These are phyloP conservation scores for Pagetopsis macropterus DNA, from an alignment of 2,797 vertebrate genomes.

Conservation along the genomic window DNA sequence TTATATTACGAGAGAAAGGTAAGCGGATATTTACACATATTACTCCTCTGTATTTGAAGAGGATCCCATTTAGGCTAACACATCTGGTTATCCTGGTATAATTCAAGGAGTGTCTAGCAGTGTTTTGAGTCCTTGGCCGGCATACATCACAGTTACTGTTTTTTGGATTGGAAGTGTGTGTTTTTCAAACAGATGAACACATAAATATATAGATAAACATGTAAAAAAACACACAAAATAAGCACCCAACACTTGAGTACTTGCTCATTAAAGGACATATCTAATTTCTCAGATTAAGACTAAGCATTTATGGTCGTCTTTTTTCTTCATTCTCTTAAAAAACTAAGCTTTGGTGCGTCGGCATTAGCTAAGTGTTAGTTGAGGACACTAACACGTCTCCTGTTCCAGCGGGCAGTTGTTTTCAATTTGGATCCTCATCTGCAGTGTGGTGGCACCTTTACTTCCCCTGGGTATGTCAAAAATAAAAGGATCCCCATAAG, in stretches of 20 bases:
- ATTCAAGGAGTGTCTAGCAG: neutral
- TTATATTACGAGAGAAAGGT: neutral
- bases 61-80: neutral
- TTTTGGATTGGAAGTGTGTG: neutral
- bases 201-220: neutral
- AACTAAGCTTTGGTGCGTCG: too few relatives aligned
- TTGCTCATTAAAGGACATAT: neutral
- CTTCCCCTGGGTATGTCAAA: conserved; percentile 11
- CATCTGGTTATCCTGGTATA: neutral
- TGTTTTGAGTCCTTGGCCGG: conserved; percentile 9
- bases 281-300: neutral
- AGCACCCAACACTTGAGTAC: neutral
- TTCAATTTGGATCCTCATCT: neutral
- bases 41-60: neutral
- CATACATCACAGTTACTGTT: conserved; percentile 2
- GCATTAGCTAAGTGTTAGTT: neutral
- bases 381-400: neutral
- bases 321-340: neutral
- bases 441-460: neutral
- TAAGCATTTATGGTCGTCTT: neutral
- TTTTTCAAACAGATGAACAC: neutral
- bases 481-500: neutral
- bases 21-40: conserved; percentile 1
- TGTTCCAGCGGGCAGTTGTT: neutral
- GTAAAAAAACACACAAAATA: neutral